Evolutionary conservation across 2,888 invertebrate genomes (phyloP), one percentile per base, ranked within the genome.

Genomic region (Leptopterna dolabrata): DNA sequence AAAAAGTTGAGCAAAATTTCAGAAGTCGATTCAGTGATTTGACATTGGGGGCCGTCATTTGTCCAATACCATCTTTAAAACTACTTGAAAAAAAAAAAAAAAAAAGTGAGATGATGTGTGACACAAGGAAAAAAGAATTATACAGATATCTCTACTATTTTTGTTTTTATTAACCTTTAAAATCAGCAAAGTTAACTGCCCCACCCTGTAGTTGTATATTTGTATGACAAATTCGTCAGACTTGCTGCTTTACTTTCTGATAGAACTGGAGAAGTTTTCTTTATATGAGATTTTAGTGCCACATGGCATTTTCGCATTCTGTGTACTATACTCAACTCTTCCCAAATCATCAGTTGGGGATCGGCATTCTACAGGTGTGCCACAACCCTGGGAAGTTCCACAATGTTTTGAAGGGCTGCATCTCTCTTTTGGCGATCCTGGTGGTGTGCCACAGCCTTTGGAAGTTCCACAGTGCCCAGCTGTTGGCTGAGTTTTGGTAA

Each of bases 401-500:
- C 85, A 85, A 41, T 43, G 82, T 11, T 19, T 9, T 43, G 51
- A 11, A 29, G 51, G 51, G 24, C 55, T 84, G 11, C 45, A 11
- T 29, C 45, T 27, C n/a, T 73, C 85, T 73, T 73, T 27, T 16
- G 83, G 83, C 24, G 81, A n/a, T 47, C 55, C 81, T 13, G 81
- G 81, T 11, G 85, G 85, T 13, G 85, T 85, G 27, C 85, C 85
- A 47, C 85, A 85, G 29, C 85, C 85, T 36, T 85, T 43, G 3
- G 85, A 85, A 2, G 85, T 85, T 27, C 85, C 85, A 47, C 85
- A 85, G 19, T 36, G 30, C 11, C 85, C 85, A 24, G 30, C 9
- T 19, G 30, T 30, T 0, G 41, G 27, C 14, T 41, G 45, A 19
- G 73, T 41, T 47, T 73, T 71, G 19, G 73, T 29, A 19, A 29